Base-by-base conservation (phyloP, 2,797 vertebrate species). In the Leuciscus waleckii region DNA sequence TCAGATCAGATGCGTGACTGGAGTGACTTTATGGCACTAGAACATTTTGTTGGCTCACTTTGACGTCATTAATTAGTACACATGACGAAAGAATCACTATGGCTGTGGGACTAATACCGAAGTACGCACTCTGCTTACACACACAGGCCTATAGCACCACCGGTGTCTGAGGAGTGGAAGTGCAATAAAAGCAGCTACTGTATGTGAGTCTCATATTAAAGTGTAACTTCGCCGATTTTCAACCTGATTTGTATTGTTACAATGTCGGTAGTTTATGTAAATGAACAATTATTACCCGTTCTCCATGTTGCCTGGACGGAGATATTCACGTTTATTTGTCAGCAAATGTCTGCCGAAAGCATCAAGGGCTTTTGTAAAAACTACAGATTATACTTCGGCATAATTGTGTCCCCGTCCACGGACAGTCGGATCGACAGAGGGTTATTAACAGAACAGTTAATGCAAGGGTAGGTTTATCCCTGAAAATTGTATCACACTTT, bases 11-110 rank as follows among this genome's bases (percentile, higher is more conserved):
- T 23, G 23, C 11, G 23, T 46, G n/a, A 37, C 70, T 65, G 14
- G 17, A 75, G 39, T 23, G 32, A 82, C 29, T 46, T 61, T 51
- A 65, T 65, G 19, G 41, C 41, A 43, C 43, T 75, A 16, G 26
- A 75, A 83, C 71, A 46, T 49, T 78, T 58, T 58, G 74, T 84
- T 84, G 82, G 82, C 82, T 77, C 46, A 78, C 49, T 84, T 84
- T 69, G 74, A 69, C 49, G 1, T 78, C 74, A 78, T 8, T 78
- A 78, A 84, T 84, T 84, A 78, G 65, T 84, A 84, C 82, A 84
- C 82, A 69, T 7, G 74, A 69, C 63, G 26, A 84, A 54, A 69
- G 74, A 78, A 68, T 69, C 17, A 76, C 58, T 51, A 21, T 6
- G 2, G 51, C 49, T 73, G 61, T 63, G 26, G 41, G 26, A 83